Base-by-base conservation (phyloP, 2,888 invertebrate genomes). In the Lasioglossum vierecki region DNA sequence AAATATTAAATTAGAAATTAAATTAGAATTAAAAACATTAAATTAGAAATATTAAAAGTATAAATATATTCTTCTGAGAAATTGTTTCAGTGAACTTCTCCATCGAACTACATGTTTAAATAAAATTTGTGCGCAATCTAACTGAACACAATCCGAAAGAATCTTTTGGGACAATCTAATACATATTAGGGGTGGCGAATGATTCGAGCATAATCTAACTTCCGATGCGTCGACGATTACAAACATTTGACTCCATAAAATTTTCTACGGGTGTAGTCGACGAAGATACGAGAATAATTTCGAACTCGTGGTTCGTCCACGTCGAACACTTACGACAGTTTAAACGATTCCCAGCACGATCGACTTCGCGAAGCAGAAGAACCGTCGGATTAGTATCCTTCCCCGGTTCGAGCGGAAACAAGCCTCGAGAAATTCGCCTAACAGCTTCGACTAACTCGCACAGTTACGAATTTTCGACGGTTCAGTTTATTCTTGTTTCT, bases 291-390 rank as follows among this genome's bases (percentile, higher is more conserved):
- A 5, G 60, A 26, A 60, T 30, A 26, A 63, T 4, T 60, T 8
- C 5, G 26, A 13, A 30, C 15, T 13, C 26, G 60, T 30, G 26
- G 4, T 60, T 26, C 26, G 60, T 26, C 4, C 60, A 15, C 60
- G 2, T 15, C 26, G 6, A 26, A 15, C 26, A 63, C 13, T 63
- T 63, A 63, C 60, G 26, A 60, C 2, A 60, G 66, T 30, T 30
- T 35, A 66, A 66, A 66, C 66, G 35, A 66, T 66, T 66, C 66
- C 35, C 18, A 8, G 18, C 66, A 66, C 66, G 66, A 66, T 66
- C 66, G 66, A 66, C 66, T 66, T 35, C 35, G 15, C 66, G 30
- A 9, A 30, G 35, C 35, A 9, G 18, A 66, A 35, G 66, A 66
- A 63, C 66, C 66, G 8, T 66, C 60, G 66, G 66, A 66, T 66